A percentile compares a stretch with the other conserved stretches of the same genome.
These are phyloP conservation scores for Corythoichthys haematopterus DNA, from an alignment of 2,113 vertebrate species.

Conservation along the genomic window DNA sequence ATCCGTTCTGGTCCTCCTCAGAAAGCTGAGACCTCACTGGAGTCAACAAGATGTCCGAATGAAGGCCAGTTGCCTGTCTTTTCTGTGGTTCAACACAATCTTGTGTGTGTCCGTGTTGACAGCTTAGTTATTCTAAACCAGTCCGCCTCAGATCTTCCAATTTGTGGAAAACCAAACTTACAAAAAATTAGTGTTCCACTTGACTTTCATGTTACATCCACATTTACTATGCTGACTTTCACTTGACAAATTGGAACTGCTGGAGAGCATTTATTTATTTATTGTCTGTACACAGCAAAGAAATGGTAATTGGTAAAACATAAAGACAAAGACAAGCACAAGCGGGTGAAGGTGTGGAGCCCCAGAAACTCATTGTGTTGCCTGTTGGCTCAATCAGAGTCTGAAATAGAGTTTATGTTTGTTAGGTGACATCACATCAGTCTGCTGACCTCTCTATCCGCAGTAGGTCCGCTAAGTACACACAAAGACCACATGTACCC, in stretches of 20 bases:
- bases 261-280: not conserved
- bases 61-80: constrained; percentile 60
- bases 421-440: constrained; percentile 46
- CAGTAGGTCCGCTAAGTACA: constrained; percentile 44
- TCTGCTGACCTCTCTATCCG: constrained; percentile 54
- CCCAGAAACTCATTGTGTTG: constrained; percentile 35
- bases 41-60: constrained; percentile 61
- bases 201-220: not conserved
- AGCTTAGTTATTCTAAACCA: not conserved
- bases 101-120: not conserved
- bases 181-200: not conserved
- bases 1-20: constrained; percentile 63
- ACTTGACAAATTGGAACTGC: not conserved
- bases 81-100: not conserved
- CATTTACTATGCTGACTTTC: not conserved
- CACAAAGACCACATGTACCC: constrained; percentile 38
- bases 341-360: not conserved
- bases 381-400: constrained; percentile 61
- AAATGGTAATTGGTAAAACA: not conserved
- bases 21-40: constrained; percentile 66
- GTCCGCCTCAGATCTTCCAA: not conserved
- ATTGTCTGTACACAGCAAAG: not conserved
- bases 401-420: constrained; percentile 66
- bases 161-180: not conserved
- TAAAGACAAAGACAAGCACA: not conserved